Base-by-base conservation (phyloP, 2,888 invertebrate genomes). In the Caenorhabditis sp. region DNA sequence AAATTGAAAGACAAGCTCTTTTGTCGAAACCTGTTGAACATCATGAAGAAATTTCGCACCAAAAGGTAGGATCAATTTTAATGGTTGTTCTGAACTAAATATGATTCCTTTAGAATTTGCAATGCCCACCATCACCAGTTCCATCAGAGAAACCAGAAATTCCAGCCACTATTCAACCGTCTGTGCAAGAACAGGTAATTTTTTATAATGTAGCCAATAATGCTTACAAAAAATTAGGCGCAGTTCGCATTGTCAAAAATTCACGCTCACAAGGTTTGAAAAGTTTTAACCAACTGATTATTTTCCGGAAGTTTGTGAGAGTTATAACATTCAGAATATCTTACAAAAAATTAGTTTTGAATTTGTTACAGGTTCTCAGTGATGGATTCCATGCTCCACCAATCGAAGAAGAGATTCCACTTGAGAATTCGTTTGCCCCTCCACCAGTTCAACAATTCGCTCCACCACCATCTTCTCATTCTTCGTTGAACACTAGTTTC, bases 121-220 rank as follows among this genome's bases (percentile, higher is more conserved):
- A 59, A 23, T 66, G 63, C 57, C 77, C 78, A 23, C 71, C 78
- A 49, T 77, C 78, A 17, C 79, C 78, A 23, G 72, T 77, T 20
- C 81, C 80, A 56, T 70, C 76, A n/a, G 75, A 78, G 56, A 69
- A 71, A 31, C 63, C 66, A 17, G 78, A 80, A 49, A 56, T 72
- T 8, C 83, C 84, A 1, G 84, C 84, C 0, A 84, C 84, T 10
- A 84, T 84, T 52, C 78, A 84, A 26, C 83, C 84, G 21, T 83
- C 83, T 20, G 43, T 71, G 3, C 83, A 84, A 54, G 83, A 84
- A 69, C 80, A 84, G 66, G 81, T 83, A 8, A 52, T 25, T 67
- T 20, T 31, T 31, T 31, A 7, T n/a, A n/a, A n/a, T n/a, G n/a
- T n/a, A n/a, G n/a, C n/a, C n/a, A n/a, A n/a, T n/a, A n/a, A n/a